Base-by-base conservation (phyloP, 2,888 invertebrate species). In the Brenthis daphne region DNA sequence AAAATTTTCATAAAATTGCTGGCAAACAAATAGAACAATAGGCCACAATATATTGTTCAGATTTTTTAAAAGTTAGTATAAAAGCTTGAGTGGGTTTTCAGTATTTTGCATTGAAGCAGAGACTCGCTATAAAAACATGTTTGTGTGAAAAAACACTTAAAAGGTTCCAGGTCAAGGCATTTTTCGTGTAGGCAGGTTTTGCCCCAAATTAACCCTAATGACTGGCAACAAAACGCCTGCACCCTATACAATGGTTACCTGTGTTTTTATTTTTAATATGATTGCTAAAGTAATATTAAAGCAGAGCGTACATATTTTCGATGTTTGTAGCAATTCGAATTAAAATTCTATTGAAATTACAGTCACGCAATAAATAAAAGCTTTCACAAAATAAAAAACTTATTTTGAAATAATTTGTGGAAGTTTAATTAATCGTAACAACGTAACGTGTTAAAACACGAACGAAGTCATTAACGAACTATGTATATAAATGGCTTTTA, bases 181-280 rank as follows among this genome's bases (percentile, higher is more conserved):
- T 73, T 69, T 68, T 57, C 64, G 64, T 68, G 71, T 66, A 64
- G 65, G 67, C 70, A 66, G 61, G 64, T 68, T 64, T 8, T 74
- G 65, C 58, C 73, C 74, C 65, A 75, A 74, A 75, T 74, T 67
- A 75, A 74, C 72, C 64, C 73, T 75, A 75, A 75, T 74, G 74
- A 72, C 69, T 65, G 65, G 63, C 56, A 71, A 72, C 70, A 73
- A 73, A 75, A 73, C 69, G 69, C 70, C 61, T 65, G 43, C 63
- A 58, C 43, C 58, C 65, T 68, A 57, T 65, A 60, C 64, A 64
- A 64, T 55, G 51, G 60, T 57, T 58, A 64, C 57, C 51, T 68
- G 20, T 58, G 57, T 68, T 56, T 55, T 74, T 71, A 75, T 72
- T 74, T 73, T 73, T 75, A 72, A 71, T 68, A 72, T 64, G 65